Percentiles rank a stretch among this genome's conserved stretches.
These are phyloP conservation scores for Promerops cafer DNA, from an alignment of 2,113 vertebrate genomes.

Conservation along the genomic window DNA sequence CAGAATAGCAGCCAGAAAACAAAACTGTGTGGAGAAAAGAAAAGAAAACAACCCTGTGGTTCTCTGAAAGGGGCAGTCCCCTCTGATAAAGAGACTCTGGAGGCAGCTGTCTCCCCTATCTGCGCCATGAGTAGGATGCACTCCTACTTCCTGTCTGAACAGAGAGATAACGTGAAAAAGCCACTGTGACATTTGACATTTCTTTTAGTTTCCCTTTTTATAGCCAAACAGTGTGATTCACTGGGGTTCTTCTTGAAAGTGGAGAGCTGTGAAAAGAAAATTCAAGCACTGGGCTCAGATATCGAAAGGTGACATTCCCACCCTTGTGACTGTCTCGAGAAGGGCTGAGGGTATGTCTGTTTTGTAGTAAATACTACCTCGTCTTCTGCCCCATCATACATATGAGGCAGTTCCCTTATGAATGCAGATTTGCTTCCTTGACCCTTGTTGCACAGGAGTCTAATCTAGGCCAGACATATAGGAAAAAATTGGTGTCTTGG, in stretches of 20 bases:
- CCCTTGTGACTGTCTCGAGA: not conserved
- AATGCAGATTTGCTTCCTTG: not conserved
- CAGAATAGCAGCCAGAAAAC: not conserved
- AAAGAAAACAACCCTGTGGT: conserved; percentile 25
- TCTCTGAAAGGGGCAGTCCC: conserved; percentile 40
- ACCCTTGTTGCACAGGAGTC: not conserved
- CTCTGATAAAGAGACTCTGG: conserved; percentile 28
- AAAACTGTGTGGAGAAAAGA: not conserved
- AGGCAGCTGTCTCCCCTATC: conserved; percentile 32
- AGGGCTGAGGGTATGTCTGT: not conserved
- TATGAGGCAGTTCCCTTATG: not conserved
- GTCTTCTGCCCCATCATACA: not conserved
- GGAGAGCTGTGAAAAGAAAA: conserved; percentile 28
- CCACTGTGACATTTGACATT: conserved; percentile 44
- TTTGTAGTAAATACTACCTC: not conserved
- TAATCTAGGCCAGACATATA: not conserved
- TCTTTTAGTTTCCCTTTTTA: conserved; percentile 56
- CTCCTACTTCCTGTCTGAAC: conserved; percentile 58
- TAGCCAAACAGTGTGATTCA: conserved; percentile 54
- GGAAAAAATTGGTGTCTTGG: not conserved
- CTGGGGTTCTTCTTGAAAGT: conserved; percentile 40
- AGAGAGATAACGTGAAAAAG: conserved; percentile 37
- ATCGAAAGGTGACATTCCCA: not conserved
- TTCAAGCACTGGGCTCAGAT: not conserved
- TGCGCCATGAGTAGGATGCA: conserved; percentile 36